Evolutionary conservation across 2,888 invertebrate species (phyloP).

Genomic region (Erebia palarica): DNA sequence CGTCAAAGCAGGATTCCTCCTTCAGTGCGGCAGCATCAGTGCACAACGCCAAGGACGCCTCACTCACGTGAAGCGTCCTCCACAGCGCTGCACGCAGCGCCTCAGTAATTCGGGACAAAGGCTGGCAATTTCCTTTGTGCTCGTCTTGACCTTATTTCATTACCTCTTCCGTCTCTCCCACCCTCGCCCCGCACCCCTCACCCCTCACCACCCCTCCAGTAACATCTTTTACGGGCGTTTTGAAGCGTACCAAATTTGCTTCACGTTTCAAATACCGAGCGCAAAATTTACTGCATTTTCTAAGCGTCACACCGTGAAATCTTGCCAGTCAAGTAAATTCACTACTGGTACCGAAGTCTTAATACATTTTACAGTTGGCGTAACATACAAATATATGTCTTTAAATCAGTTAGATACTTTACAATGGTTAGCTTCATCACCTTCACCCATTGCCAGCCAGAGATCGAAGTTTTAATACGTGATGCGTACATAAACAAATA

Average conservation of each 20-base stretch:
- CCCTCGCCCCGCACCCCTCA: background rate
- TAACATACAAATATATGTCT: too few relatives aligned
- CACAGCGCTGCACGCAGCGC: background rate
- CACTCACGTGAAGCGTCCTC: background rate
- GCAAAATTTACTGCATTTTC: background rate
- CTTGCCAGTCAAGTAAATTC: background rate
- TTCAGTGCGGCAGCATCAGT: background rate
- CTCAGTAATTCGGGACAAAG: conserved; percentile 33
- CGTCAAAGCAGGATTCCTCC: background rate
- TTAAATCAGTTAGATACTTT: too few relatives aligned
- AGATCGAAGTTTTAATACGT: too few relatives aligned
- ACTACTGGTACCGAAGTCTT: background rate
- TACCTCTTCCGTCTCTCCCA: background rate
- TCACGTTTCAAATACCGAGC: background rate
- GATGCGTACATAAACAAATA: too few relatives aligned
- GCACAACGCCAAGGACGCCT: too few relatives aligned
- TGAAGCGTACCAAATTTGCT: conserved; percentile 11
- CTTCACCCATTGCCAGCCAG: too few relatives aligned
- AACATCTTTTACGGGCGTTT: conserved; percentile 6
- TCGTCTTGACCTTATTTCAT: conserved; percentile 32
- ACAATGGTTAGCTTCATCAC: too few relatives aligned
- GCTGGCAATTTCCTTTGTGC: conserved; percentile 35
- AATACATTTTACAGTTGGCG: too few relatives aligned
- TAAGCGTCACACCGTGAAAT: background rate
- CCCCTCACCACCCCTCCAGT: background rate